These are phyloP conservation scores for Orthonyx spaldingii DNA, from an alignment of 2,113 vertebrate species.

Conservation along the genomic window DNA sequence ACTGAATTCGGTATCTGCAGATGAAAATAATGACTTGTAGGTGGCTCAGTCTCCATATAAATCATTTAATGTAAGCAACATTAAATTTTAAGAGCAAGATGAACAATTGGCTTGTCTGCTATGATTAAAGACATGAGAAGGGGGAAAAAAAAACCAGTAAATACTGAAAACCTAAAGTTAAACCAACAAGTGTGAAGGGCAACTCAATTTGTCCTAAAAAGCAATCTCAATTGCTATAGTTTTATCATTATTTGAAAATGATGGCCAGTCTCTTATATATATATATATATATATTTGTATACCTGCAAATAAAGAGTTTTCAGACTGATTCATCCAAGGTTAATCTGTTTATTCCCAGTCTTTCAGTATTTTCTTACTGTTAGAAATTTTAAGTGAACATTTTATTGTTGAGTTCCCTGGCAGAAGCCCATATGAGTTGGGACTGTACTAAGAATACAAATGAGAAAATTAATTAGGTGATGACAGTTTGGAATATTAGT, in stretches of 20 bases:
- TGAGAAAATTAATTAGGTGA: constrained; percentile 39
- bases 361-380: constrained; percentile 3
- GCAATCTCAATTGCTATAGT: not conserved
- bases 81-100: not conserved
- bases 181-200: not conserved
- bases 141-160: not conserved
- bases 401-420: not conserved
- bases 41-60: not conserved
- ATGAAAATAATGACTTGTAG: not conserved
- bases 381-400: not conserved
- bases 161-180: not conserved
- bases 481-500: not conserved
- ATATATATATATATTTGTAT: no score
- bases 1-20: not conserved
- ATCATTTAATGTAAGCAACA: not conserved
- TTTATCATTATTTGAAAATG: not conserved
- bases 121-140: not conserved
- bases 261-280: not conserved
- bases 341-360: not conserved
- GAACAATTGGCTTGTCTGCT: not conserved
- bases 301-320: not conserved
- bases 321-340: not conserved
- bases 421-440: not conserved
- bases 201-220: not conserved
- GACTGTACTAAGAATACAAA: not conserved